phyloP scores from a whole-genome alignment of 2,113 vertebrate species.

The Callipepla californica region DNA sequence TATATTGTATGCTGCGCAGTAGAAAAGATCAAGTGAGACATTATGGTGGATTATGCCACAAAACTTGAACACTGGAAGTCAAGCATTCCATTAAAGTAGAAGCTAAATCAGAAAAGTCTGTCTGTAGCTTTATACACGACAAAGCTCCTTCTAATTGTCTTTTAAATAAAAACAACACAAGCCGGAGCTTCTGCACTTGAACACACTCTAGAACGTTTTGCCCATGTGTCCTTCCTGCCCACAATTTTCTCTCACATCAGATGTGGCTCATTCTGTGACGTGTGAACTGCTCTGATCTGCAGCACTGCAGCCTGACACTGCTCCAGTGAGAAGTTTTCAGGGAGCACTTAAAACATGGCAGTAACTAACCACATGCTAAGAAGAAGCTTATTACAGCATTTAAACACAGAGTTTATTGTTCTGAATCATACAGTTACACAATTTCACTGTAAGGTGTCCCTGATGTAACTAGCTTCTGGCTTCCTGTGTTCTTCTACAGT shows the following conservation, averaged over 20 bases:
- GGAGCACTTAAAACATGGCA: background rate
- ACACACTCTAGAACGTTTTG: background rate
- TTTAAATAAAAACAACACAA: background rate
- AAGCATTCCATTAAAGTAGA: background rate
- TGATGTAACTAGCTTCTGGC: background rate
- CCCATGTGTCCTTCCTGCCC: background rate
- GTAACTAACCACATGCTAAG: background rate
- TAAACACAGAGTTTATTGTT: background rate
- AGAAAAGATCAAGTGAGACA: background rate
- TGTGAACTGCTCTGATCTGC: background rate
- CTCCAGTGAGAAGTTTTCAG: background rate
- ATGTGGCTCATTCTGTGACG: background rate
- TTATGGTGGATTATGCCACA: background rate
- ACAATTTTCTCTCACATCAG: background rate
- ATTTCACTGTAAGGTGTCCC: background rate
- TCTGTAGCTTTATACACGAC: background rate
- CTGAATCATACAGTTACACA: background rate
- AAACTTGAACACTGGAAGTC: background rate
- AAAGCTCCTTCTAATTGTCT: background rate
- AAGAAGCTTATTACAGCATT: background rate
- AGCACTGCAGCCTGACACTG: accelerated
- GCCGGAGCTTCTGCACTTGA: background rate
- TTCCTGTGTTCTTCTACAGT: background rate
- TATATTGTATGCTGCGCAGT: background rate
- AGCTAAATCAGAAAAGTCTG: slow-evolving; percentile 23